phyloP scores from a whole-genome alignment of 2,888 invertebrate genomes.

The Nomada fabriciana region DNA sequence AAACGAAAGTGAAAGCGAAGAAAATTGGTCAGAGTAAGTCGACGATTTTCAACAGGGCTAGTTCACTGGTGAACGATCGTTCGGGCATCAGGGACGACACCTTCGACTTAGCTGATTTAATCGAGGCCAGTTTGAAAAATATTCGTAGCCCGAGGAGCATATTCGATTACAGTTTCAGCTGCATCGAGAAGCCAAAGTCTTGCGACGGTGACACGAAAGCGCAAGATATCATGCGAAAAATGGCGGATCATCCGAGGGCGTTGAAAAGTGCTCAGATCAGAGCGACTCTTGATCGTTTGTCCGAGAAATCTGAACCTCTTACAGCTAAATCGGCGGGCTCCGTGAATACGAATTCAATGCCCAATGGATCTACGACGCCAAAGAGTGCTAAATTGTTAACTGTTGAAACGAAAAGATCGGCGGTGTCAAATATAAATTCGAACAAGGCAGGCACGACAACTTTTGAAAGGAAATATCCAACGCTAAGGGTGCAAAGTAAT shows the following conservation, averaged over 20 bases:
- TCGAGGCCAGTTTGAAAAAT: constrained; percentile 64
- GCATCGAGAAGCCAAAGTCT: constrained; percentile 39
- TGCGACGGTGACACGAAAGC: constrained; percentile 35
- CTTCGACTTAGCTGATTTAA: constrained; percentile 61
- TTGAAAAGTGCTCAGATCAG: constrained; percentile 12
- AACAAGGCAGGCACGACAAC: not conserved
- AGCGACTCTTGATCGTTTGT: constrained; percentile 56
- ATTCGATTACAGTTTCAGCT: constrained; percentile 61
- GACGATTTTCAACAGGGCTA: constrained; percentile 41
- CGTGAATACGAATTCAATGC: not conserved
- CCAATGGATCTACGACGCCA: not conserved
- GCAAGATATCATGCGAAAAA: constrained; percentile 1
- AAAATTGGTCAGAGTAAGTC: constrained; percentile 55
- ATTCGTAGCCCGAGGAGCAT: constrained; percentile 60
- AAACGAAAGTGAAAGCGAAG: constrained; percentile 41
- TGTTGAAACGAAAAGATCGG: not conserved
- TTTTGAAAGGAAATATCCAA: constrained; percentile 15
- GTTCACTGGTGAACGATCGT: constrained; percentile 6
- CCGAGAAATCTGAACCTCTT: constrained; percentile 58
- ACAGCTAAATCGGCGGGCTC: constrained; percentile 51
- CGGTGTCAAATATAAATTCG: not conserved
- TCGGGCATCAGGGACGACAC: constrained; percentile 31
- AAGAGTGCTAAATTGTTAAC: not conserved
- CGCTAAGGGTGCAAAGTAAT: not conserved
- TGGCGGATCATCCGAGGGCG: not conserved